phyloP scores from a whole-genome alignment of 2,888 invertebrate species.

The Globia sparganii region DNA sequence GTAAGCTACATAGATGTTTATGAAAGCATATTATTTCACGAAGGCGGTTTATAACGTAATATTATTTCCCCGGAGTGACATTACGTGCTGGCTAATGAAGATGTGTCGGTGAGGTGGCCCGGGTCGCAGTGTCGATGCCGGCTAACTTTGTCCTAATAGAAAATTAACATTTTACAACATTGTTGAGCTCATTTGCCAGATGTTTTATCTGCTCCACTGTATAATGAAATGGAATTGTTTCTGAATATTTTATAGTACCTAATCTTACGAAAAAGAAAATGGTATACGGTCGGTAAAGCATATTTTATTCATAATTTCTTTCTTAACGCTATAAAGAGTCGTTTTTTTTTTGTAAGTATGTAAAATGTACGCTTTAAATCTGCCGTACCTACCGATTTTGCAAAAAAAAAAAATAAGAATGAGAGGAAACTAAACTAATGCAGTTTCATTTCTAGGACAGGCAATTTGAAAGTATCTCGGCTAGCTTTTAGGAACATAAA shows the following conservation, averaged over 20 bases:
- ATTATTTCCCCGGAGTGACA: constrained; percentile 81
- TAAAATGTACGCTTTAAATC: constrained; percentile 40
- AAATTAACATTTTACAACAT: constrained; percentile 67
- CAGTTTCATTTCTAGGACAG: constrained; percentile 35
- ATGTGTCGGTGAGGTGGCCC: constrained; percentile 80
- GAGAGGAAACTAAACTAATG: constrained; percentile 42
- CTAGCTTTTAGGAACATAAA: constrained; percentile 28
- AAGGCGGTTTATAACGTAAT: constrained; percentile 69
- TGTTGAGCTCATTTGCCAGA: constrained; percentile 50
- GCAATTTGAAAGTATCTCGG: constrained; percentile 42
- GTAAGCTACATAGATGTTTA: constrained; percentile 34
- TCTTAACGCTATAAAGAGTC: constrained; percentile 41
- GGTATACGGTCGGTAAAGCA: constrained; percentile 40
- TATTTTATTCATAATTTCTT: constrained; percentile 57
- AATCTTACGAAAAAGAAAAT: constrained; percentile 61
- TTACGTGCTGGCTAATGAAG: constrained; percentile 83
- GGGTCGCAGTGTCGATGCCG: constrained; percentile 72
- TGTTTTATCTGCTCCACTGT: constrained; percentile 32
- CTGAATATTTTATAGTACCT: constrained; percentile 57
- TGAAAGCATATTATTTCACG: constrained; percentile 58
- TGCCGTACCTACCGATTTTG: constrained; percentile 21
- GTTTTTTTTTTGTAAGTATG: constrained; percentile 31
- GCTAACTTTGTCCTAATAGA: constrained; percentile 70
- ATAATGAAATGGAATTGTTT: constrained; percentile 59
- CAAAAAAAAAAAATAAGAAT: constrained; percentile 13